A percentile compares a stretch with the other conserved stretches of the same genome.
Conservation (phyloP, 2,888 invertebrate genomes). For the Cactoblastis cactorum region DNA sequence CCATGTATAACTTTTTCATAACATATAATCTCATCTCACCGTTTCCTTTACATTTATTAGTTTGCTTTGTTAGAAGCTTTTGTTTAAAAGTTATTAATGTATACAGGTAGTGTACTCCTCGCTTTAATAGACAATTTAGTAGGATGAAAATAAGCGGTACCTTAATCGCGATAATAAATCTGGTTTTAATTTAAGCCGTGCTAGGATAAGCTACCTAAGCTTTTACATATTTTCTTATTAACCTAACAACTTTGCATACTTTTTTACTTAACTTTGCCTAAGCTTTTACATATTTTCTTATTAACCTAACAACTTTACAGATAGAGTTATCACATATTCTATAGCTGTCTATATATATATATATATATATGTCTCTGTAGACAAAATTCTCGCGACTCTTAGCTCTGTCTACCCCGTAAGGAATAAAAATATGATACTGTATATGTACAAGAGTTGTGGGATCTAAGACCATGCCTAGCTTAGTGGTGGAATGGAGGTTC, state of each 20-base stretch:
- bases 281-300: neutral
- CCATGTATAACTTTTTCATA: neutral
- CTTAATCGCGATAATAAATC: constrained; percentile 9
- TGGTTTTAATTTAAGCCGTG: neutral
- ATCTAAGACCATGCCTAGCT: too few relatives aligned
- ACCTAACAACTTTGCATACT: too few relatives aligned
- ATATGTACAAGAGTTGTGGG: too few relatives aligned
- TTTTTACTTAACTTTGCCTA: too few relatives aligned
- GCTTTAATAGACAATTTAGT: constrained; percentile 8
- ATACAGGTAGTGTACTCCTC: neutral
- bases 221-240: neutral
- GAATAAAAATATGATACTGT: too few relatives aligned
- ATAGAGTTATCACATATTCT: too few relatives aligned
- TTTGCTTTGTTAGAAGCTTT: neutral
- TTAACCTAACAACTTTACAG: too few relatives aligned
- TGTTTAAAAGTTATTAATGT: neutral
- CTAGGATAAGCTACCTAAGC: neutral
- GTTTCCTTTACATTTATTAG: neutral
- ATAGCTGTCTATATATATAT: too few relatives aligned
- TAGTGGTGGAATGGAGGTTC: too few relatives aligned
- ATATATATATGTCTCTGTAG: too few relatives aligned
- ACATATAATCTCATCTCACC: neutral
- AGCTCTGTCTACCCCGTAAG: too few relatives aligned
- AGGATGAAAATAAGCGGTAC: constrained; percentile 8
- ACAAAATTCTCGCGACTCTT: too few relatives aligned